These are phyloP conservation scores for Nyctereutes procyonoides DNA, from an alignment of 2,113 vertebrate genomes.

Conservation along the genomic window DNA sequence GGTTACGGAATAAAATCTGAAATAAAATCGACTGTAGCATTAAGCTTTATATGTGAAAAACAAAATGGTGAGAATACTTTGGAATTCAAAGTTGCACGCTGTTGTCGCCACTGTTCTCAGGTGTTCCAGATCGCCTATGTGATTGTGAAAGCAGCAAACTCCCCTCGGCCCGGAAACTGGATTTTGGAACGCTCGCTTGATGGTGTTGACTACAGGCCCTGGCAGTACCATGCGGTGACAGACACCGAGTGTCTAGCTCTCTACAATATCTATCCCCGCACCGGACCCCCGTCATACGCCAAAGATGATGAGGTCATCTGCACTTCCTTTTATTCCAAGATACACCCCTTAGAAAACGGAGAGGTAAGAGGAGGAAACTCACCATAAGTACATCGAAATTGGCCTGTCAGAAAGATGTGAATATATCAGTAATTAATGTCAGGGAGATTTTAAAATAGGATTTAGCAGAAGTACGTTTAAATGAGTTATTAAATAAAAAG, in stretches of 20 bases:
- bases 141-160: slow-evolving; percentile 97
- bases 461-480: slow-evolving; percentile 72
- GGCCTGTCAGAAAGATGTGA: slow-evolving; percentile 33
- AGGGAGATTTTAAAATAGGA: slow-evolving; percentile 61
- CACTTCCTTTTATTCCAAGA: slow-evolving; percentile 97
- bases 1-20: neutral
- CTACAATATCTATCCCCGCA: slow-evolving; percentile 93
- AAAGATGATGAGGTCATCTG: slow-evolving; percentile 98
- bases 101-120: slow-evolving; percentile 82
- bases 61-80: neutral
- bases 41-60: neutral
- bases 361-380: slow-evolving; percentile 91
- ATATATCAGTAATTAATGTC: slow-evolving; percentile 66
- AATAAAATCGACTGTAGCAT: neutral
- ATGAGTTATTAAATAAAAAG: slow-evolving; percentile 74
- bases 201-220: slow-evolving; percentile 91
- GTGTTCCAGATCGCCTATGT: slow-evolving; percentile 98
- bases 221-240: slow-evolving; percentile 98
- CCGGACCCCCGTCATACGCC: slow-evolving; percentile 93
- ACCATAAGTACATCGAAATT: neutral
- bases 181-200: slow-evolving; percentile 96
- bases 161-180: slow-evolving; percentile 98
- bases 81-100: neutral
- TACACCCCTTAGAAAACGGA: slow-evolving; percentile 98
- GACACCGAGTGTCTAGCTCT: slow-evolving; percentile 95